Evolutionary conservation across 92 coral and sea anemone genomes (phyloP), one percentile per base, ranked within the genome.

Genomic region (Micromussa lordhowensis): DNA sequence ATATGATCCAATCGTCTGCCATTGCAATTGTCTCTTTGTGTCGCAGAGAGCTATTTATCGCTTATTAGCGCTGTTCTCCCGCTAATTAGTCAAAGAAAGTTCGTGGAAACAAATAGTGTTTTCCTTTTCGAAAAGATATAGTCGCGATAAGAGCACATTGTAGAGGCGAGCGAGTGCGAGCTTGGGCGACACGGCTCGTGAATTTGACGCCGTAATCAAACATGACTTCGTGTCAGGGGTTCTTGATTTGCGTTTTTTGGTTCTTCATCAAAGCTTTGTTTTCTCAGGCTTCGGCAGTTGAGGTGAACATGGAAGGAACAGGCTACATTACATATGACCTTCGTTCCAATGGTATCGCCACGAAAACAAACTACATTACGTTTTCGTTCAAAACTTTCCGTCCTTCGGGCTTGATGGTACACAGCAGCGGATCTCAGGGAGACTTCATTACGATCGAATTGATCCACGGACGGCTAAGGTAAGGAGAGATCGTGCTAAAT

Each of bases 381-480:
- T 78, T 97, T 73, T 85, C 90, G 73, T 97, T 97, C 77, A 97
- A 95, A 84, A 95, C 99, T 22, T 85, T 97, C 26, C 88, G 93
- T 28, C 97, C 97, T 2, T 87, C 92, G n/a, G 99, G 99, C 28
- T 81, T 97, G 31, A 78, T 97, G 17, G 30, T 94, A n/a, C 88
- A 97, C 80, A 93, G 97, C 68, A 91, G 94, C 77, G 99, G 99
- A 5, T 90, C 96, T 0, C 92, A 91, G 68, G 97, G 98, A 12
- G 95, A 97, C 66, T 96, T 89, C 35, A 72, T 97, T n/a, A 87
- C 96, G n/a, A 81, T 97, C 36, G 99, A 97, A 59, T 90, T 97
- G n/a, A 78, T 95, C 69, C 98, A 97, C 18, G 95, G 99, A 49
- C 91, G 87, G 78, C 72, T 97, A 22, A 90, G 99, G 99, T 97